phyloP scores from a whole-genome alignment of 2,797 vertebrate species.

The Zalophus californianus region DNA sequence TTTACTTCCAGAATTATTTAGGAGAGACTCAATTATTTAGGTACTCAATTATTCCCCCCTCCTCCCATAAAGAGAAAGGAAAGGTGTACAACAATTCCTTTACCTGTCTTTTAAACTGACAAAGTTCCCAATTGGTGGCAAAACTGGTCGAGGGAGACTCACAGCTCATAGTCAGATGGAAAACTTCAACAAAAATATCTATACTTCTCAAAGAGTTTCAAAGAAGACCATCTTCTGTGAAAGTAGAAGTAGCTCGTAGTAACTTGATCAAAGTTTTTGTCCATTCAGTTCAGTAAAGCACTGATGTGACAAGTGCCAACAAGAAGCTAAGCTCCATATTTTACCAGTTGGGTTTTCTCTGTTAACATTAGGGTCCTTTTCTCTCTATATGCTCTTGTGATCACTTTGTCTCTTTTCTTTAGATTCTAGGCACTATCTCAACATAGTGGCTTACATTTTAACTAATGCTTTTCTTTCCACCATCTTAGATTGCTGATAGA shows the following conservation, averaged over 20 bases:
- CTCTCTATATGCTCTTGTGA: neutral
- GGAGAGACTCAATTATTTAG: neutral
- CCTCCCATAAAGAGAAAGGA: neutral
- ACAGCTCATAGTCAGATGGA: neutral
- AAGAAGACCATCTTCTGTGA: neutral
- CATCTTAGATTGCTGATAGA: conserved; percentile 14
- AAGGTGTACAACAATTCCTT: neutral
- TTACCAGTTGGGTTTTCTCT: neutral
- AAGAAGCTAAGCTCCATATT: neutral
- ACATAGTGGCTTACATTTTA: neutral
- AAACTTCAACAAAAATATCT: neutral
- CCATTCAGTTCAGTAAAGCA: neutral
- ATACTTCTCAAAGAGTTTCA: neutral
- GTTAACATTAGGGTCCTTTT: neutral
- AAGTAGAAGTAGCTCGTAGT: neutral
- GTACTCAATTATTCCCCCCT: neutral
- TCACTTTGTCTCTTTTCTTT: neutral
- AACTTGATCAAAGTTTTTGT: neutral
- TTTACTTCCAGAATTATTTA: conserved; percentile 17
- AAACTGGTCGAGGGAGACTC: neutral
- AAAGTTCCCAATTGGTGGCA: neutral
- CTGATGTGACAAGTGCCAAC: neutral
- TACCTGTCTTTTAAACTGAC: neutral
- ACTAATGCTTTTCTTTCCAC: neutral
- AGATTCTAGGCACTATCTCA: neutral